Evolutionary conservation across 2,113 vertebrate species (phyloP), one percentile per base, ranked within the genome.

Genomic region (Pedionomus torquatus): DNA sequence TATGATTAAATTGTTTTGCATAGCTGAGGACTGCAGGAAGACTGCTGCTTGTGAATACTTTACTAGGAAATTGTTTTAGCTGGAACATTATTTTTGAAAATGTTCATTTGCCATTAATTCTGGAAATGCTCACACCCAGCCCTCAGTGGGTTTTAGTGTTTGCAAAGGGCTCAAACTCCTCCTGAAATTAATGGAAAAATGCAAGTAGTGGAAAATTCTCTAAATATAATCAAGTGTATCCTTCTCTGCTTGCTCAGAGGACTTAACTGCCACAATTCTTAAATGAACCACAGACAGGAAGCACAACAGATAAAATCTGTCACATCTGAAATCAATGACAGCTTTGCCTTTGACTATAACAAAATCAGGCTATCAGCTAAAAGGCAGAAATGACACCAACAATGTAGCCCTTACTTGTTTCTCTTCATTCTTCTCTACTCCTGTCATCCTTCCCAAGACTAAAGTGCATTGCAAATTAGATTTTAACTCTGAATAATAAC

Each of bases 1-100:
- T 95, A 57, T 84, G 77, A 91, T 95, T 94, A 95, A 88, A 60
- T 91, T 92, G 89, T 92, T 96, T 96, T 95, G 83, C 92, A 79
- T 58, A 82, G 87, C 57, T 79, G 80, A 95, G 88, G 89, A 43
- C 81, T 87, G 41, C 68, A 91, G 77, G 55, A 96, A 89, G 57
- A 55, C 44, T 91, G 48, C 13, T 95, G 33, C 55, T 93, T 95
- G 52, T 95, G 69, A 87, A 71, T 77, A 61, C 76, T 97, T 95
- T 72, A 91, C 69, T 89, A 92, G 92, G 95, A 95, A 93, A 97
- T 96, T 93, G 76, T 84, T 92, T 87, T 87, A 82, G 77, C 87
- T 86, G 83, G 74, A 89, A 92, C 52, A 87, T 71, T 89, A 75
- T 46, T 97, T 96, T 95, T 95, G 24, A 93, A 93, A 94, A 84